Evolutionary conservation across 2,797 vertebrate genomes (phyloP), one percentile per base, ranked within the genome.

Genomic region (Erethizon dorsatum): DNA sequence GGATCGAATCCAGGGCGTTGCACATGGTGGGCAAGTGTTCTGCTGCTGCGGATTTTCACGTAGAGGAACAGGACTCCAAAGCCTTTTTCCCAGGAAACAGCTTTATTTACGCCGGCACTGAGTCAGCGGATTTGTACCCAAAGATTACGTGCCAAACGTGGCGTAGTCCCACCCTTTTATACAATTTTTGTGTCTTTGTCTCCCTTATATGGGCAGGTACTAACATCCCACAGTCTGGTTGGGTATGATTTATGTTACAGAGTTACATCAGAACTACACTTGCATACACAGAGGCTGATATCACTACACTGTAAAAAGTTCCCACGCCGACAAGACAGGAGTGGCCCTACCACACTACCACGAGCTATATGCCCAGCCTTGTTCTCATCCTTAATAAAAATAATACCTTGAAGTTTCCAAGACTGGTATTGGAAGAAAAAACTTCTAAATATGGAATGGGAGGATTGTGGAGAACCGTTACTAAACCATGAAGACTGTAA

Each of bases 361-460:
- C 14, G 6, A 77, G 73, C 5, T 77, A 50, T 26, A 77, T 15
- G 24, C 22, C 26, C 13, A 47, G 12, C 45, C 75, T 33, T 78
- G 28, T 41, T 91, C 75, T 82, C 56, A 94, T 86, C 24, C 52
- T 93, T 88, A 93, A 94, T 52, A 92, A 94, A 94, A 96, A 88
- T 84, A 83, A 22, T 83, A 86, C 37, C 61, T 71, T 83, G 5
- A 88, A 87, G 63, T 31, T 24, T 84, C 45, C 20, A 59, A 84
- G 18, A 41, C 54, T 86, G 75, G 31, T 12, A 80, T 47, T 61
- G 9, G 83, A 59, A 95, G 59, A 26, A 83, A 47, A 69, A 92
- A 85, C 33, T 77, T 10, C 47, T 85, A 20, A 6, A 85, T 83
- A 22, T 65, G 47, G 26, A 45, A 47, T 37, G 10, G 22, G 37